These are phyloP conservation scores for Eleutherodactylus coqui DNA, from an alignment of 2,797 vertebrate genomes.

Conservation along the genomic window DNA sequence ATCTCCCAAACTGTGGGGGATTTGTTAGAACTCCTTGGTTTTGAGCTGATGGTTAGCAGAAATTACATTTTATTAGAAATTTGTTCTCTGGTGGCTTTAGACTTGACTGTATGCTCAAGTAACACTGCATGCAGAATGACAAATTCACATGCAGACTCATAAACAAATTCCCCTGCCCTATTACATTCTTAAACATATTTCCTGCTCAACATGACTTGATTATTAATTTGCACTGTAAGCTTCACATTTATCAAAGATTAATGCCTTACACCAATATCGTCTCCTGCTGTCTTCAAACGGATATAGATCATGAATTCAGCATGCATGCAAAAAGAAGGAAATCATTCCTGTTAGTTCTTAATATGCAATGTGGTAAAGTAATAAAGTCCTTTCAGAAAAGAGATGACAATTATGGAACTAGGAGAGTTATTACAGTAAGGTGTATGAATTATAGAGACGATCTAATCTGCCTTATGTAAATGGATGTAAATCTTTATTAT, in stretches of 20 bases:
- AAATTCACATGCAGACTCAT: not conserved
- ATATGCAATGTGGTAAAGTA: not conserved
- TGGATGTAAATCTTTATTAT: not conserved
- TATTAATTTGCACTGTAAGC: constrained; percentile 35
- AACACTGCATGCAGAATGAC: not conserved
- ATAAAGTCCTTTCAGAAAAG: not conserved
- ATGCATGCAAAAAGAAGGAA: not conserved
- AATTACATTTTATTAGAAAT: no score
- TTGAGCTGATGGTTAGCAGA: no score
- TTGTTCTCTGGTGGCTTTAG: not conserved
- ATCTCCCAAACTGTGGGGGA: no score
- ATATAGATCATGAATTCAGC: constrained; percentile 7
- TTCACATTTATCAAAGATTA: constrained; percentile 49
- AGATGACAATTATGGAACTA: constrained; percentile 24
- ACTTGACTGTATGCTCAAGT: not conserved
- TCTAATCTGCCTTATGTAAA: not conserved
- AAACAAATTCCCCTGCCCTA: not conserved
- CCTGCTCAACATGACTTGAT: not conserved
- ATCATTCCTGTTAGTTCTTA: constrained; percentile 1
- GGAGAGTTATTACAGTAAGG: constrained; percentile 13
- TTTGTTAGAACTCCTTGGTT: no score
- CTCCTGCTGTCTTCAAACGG: constrained; percentile 18
- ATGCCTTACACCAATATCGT: not conserved
- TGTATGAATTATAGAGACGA: not conserved
- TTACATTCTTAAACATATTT: not conserved